Conservation (phyloP, 2,797 vertebrate species). For the Enteromius paludinosus region DNA sequence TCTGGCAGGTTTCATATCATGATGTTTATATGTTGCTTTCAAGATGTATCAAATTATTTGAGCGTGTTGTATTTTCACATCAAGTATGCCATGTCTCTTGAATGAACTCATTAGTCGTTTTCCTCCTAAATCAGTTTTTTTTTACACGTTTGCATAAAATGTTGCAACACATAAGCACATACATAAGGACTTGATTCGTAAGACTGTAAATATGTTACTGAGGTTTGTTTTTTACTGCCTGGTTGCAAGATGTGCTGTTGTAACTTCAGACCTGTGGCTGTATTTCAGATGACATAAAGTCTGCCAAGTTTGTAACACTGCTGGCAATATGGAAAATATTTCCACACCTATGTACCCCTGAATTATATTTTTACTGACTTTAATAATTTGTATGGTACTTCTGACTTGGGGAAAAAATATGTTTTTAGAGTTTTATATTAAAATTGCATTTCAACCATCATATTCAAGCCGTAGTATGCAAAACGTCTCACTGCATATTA, state of each 20-base stretch:
- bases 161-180: neutral
- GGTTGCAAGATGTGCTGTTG: conserved; percentile 41
- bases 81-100: neutral
- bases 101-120: neutral
- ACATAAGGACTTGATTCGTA: conserved; percentile 28
- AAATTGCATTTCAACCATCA: conserved; percentile 1
- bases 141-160: conserved; percentile 8
- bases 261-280: conserved; percentile 14
- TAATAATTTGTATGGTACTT: neutral
- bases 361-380: conserved; percentile 7
- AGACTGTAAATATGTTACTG: conserved; percentile 49
- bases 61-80: conserved; percentile 12
- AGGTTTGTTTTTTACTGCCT: conserved; percentile 22
- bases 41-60: conserved; percentile 10
- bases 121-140: conserved; percentile 3
- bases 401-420: neutral
- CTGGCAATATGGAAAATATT: conserved; percentile 7
- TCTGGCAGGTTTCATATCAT: conserved; percentile 4
- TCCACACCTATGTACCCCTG: neutral
- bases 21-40: conserved; percentile 22
- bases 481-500: conserved; percentile 22
- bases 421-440: neutral
- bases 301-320: conserved; percentile 1
- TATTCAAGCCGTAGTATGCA: conserved; percentile 9
- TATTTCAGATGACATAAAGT: neutral